Evolutionary conservation across 2,797 vertebrate genomes (phyloP).

Genomic region (Sternarchorhynchus goeldii): DNA sequence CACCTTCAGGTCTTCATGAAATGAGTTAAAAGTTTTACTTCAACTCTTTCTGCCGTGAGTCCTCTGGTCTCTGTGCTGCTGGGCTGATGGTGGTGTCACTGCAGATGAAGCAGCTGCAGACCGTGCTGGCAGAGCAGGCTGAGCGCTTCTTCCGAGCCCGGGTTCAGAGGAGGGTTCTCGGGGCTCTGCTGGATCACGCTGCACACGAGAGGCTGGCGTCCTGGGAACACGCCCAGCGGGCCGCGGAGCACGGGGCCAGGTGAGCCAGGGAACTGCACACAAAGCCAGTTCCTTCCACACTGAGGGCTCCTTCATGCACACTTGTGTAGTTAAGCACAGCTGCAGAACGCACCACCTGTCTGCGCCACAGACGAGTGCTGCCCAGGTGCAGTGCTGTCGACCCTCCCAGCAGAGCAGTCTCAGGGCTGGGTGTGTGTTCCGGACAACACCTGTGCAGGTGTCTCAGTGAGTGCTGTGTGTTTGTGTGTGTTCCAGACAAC

Average conservation of each 20-base stretch:
- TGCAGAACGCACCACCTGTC: background rate
- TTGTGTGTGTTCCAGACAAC: constrained; percentile 72
- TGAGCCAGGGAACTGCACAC: constrained; percentile 52
- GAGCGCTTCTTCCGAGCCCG: constrained; percentile 62
- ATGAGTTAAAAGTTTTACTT: no score
- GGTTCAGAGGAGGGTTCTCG: constrained; percentile 77
- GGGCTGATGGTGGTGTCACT: constrained; percentile 14
- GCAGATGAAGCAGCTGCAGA: constrained; percentile 74
- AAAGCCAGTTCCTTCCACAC: background rate
- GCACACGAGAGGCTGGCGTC: constrained; percentile 70
- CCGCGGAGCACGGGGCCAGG: constrained; percentile 80
- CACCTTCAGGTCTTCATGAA: background rate
- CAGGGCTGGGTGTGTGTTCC: constrained; percentile 42
- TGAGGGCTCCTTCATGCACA: background rate
- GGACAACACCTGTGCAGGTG: constrained; percentile 73
- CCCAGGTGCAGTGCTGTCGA: background rate
- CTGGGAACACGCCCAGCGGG: constrained; percentile 71
- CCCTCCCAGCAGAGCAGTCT: background rate
- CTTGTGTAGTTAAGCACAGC: background rate
- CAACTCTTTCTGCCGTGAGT: no score
- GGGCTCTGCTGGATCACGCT: constrained; percentile 73
- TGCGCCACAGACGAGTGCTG: no score
- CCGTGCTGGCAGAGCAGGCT: constrained; percentile 69
- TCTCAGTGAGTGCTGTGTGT: constrained; percentile 75
- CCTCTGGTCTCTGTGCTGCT: background rate